Evolutionary conservation across 2,113 vertebrate genomes (phyloP).

Genomic region (Seriola dumerili): DNA sequence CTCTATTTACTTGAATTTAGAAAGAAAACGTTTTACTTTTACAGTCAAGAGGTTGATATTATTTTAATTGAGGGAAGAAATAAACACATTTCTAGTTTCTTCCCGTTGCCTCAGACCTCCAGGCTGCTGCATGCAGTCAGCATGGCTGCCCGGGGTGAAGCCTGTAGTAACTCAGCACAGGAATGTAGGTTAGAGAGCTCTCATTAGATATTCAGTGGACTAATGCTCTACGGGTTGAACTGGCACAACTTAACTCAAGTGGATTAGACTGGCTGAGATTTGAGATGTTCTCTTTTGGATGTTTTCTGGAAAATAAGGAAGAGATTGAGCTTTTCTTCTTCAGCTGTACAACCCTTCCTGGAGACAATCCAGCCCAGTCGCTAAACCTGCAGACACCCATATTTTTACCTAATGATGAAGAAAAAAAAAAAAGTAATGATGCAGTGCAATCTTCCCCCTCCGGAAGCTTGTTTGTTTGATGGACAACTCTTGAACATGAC

Average conservation of each 20-base stretch:
- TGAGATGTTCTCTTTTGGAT: conserved; percentile 67
- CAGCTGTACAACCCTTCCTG: conserved; percentile 54
- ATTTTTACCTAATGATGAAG: conserved; percentile 22
- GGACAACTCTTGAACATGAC: conserved; percentile 67
- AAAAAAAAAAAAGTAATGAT: conserved; percentile 4
- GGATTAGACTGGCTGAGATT: conserved; percentile 76
- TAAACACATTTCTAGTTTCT: background rate
- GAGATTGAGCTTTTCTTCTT: conserved; percentile 68
- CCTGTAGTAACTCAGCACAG: conserved; percentile 43
- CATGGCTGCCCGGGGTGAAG: conserved; percentile 14
- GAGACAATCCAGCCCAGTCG: conserved; percentile 51
- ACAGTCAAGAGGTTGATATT: background rate
- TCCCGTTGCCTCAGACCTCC: conserved; percentile 15
- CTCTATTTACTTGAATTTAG: background rate
- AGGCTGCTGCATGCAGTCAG: conserved; percentile 19
- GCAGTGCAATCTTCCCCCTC: conserved; percentile 37
- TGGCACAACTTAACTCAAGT: conserved; percentile 57
- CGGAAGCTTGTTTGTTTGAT: conserved; percentile 50
- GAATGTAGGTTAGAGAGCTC: conserved; percentile 72
- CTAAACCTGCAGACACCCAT: conserved; percentile 38
- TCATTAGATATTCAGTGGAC: conserved; percentile 69
- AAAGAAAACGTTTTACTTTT: background rate
- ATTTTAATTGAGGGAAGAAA: background rate
- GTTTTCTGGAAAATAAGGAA: conserved; percentile 55
- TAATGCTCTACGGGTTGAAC: conserved; percentile 60